These are phyloP conservation scores for Drosophila macrospina DNA, from an alignment of 2,888 invertebrate genomes.

Conservation along the genomic window DNA sequence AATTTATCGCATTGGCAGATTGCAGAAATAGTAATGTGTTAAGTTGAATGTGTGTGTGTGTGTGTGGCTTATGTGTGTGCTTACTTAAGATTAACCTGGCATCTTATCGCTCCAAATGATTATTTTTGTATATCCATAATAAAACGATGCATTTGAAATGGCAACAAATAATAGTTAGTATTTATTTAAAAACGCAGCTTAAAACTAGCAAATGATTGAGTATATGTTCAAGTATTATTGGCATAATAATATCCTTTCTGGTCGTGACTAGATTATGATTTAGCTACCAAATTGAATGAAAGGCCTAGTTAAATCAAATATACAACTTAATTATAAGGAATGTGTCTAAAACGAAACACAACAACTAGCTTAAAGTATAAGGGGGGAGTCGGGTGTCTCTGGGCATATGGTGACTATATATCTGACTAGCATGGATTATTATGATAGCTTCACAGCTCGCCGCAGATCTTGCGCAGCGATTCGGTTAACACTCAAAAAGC, in stretches of 20 bases:
- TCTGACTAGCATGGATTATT: conserved; percentile 23
- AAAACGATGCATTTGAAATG: conserved; percentile 53
- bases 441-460: conserved; percentile 37
- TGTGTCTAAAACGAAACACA: conserved; percentile 53
- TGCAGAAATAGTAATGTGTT: not conserved
- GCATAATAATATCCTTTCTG: conserved; percentile 43
- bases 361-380: conserved; percentile 54
- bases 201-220: conserved; percentile 70
- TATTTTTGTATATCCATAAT: conserved; percentile 15
- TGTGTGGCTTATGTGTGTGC: conserved; percentile 3
- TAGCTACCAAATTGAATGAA: conserved; percentile 63
- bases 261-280: conserved; percentile 49
- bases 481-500: conserved; percentile 81
- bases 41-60: not conserved
- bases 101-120: not conserved
- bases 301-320: conserved; percentile 31
- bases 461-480: conserved; percentile 71
- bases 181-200: conserved; percentile 64
- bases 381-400: conserved; percentile 6
- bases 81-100: conserved; percentile 9
- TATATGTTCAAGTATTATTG: conserved; percentile 59
- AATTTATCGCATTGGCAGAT: not conserved
- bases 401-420: conserved; percentile 11
- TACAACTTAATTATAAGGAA: conserved; percentile 47
- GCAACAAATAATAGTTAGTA: conserved; percentile 72